Conservation (phyloP, 1,140 invertebrate genomes). For the Hyles vespertilio region DNA sequence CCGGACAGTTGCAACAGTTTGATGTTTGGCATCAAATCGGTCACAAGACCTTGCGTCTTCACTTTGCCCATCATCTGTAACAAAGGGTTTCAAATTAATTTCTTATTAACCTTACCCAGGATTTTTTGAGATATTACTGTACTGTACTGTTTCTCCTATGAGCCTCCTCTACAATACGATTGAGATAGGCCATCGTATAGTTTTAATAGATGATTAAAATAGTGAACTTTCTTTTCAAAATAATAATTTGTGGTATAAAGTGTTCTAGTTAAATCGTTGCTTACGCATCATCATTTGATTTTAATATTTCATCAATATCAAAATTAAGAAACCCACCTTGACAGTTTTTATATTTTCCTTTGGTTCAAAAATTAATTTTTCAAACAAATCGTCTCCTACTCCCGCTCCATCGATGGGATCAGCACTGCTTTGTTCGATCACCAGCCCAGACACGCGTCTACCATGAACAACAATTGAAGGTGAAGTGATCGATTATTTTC, state of each 20-base stretch:
- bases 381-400: slow-evolving; percentile 1
- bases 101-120: too few species aligned
- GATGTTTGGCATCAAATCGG: slow-evolving; percentile 89
- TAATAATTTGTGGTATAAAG: too few species aligned
- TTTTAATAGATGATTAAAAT: too few species aligned
- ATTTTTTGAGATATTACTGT: too few species aligned
- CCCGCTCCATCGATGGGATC: not conserved
- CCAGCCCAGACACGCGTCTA: slow-evolving; percentile 19
- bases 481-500: slow-evolving; percentile 44
- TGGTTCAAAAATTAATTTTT: slow-evolving; percentile 1
- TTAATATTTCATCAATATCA: too few species aligned
- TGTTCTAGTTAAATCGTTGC: too few species aligned
- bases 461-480: slow-evolving; percentile 11
- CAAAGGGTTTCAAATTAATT: not conserved
- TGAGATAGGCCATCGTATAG: too few species aligned
- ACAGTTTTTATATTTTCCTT: slow-evolving; percentile 15
- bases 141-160: too few species aligned
- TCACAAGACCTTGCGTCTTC: slow-evolving; percentile 81
- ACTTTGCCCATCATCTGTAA: slow-evolving; percentile 72
- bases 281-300: too few species aligned
- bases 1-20: slow-evolving; percentile 84
- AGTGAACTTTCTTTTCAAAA: too few species aligned
- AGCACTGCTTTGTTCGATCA: slow-evolving; percentile 2
- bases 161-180: too few species aligned
- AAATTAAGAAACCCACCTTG: slow-evolving; percentile 22